Base-by-base conservation (phyloP, 2,113 vertebrate species). In the Sylvietta virens region DNA sequence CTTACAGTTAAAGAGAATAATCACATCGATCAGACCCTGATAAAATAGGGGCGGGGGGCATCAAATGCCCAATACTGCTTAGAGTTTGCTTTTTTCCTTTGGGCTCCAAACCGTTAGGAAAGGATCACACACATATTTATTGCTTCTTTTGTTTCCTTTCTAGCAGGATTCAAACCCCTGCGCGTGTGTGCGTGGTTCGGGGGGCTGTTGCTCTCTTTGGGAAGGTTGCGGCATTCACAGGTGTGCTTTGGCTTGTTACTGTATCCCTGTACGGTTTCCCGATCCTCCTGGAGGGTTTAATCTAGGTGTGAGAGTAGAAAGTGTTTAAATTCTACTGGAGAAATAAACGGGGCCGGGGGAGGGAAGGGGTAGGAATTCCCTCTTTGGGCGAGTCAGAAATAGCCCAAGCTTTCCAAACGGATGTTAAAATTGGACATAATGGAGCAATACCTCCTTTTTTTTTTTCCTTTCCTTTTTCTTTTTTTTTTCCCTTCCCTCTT, bases 331-430 rank as follows among this genome's bases (percentile, higher is more conserved):
- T 54, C 76, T 84, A 23, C 64, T 53, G 85, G 13, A 58, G 35
- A 88, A 77, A 93, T 56, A 62, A 79, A 28, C 11, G 28, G 44
- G 37, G 19, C 72, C 9, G 30, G 45, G 62, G 86, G 35, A 33
- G 33, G 39, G 54, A 14, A 30, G 14, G 28, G 19, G 28, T 42
- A 60, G 71, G 58, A 30, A 95, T 73, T 86, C 92, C 88, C 56
- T 86, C 83, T 81, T 88, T 92, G 39, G 58, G 79, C 47, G 96
- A 97, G 81, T 97, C 96, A 94, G 92, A 94, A 96, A 94, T 90
- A 92, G 97, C 91, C 90, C 67, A 88, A 85, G 95, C 86, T 85
- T 56, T 94, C 69, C 87, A 88, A 97, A 94, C 37, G 37, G 48
- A 86, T 76, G 72, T 95, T 85, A 81, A 94, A 97, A 97, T 96